Evolutionary conservation across 2,888 invertebrate genomes (phyloP).

Genomic region (Metellina segmentata): DNA sequence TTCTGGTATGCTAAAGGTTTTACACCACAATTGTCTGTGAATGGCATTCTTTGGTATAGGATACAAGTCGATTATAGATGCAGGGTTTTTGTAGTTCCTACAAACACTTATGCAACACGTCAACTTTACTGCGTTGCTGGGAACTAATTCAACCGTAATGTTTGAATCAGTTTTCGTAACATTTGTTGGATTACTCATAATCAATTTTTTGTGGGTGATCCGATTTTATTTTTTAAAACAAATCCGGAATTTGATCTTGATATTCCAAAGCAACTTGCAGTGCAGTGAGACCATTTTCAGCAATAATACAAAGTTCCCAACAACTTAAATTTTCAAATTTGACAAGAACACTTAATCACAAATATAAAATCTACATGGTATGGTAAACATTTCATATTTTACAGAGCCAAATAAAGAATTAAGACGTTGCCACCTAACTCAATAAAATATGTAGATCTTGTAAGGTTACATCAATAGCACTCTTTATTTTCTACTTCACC

Average conservation of each 20-base stretch:
- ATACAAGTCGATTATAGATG: conserved; percentile 40
- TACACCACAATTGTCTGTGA: conserved; percentile 21
- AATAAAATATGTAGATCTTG: neutral
- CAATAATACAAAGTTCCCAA: no score
- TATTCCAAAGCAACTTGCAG: no score
- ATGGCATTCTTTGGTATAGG: conserved; percentile 21
- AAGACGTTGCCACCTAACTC: neutral
- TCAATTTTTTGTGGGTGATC: no score
- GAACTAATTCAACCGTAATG: no score
- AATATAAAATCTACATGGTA: neutral
- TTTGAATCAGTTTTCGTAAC: no score
- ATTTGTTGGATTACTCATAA: no score
- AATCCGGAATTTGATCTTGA: no score
- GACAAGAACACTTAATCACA: neutral
- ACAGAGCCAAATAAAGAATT: neutral
- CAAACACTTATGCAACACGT: conserved; percentile 49
- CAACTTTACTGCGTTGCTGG: neutral
- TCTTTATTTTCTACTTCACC: no score
- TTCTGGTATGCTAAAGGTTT: conserved; percentile 36
- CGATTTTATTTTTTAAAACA: no score
- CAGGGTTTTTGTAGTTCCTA: conserved; percentile 32
- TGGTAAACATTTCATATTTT: neutral
- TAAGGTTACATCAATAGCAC: neutral
- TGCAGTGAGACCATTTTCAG: no score
- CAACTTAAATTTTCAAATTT: no score